Evolutionary conservation across 1,140 invertebrate species (phyloP), one percentile per base, ranked within the genome.

Genomic region (Microplitis mediator): DNA sequence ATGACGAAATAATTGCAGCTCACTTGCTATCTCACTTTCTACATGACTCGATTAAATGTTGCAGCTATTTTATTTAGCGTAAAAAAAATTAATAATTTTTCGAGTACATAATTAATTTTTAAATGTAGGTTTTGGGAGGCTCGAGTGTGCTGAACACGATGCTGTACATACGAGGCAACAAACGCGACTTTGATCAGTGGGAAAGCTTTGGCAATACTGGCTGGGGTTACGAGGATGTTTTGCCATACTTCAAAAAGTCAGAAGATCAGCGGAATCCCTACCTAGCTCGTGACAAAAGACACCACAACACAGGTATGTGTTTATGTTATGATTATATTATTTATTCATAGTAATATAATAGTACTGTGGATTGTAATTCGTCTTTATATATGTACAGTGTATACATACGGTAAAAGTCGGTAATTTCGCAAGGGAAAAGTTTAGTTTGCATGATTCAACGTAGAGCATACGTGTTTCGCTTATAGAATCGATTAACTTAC

Each of bases 131-230:
- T 3, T 82, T 95, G 9, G 97, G 97, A 0, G 97, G 97, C 0
- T 96, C 94, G 0, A 93, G 92, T 13, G 94, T 95, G 0, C 84
- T 95, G 0, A 96, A 95, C 75, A 95, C 94, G 0, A 95, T 98
- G 97, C 90, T 97, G 0, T 98, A 98, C 82, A 92, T 98, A 4
- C 88, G 97, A 70, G 97, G 97, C 0, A 97, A 98, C 87, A 90
- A 91, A 71, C 88, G 91, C 3, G 97, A 98, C 82, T 99, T 91
- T 79, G 95, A 98, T 82, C 90, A 94, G 64, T 99, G 97, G 97
- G 93, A 93, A 50, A 88, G 88, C 0, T 90, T 95, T 52, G 97
- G 97, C 0, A 97, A 97, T 79, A 87, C 89, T 0, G 95, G 95
- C 0, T 99, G 97, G 97, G 91, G 93, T 1, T 98, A 93, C 83